Evolutionary conservation across 2,888 invertebrate species (phyloP).

Genomic region (Podotricha telesiphe): DNA sequence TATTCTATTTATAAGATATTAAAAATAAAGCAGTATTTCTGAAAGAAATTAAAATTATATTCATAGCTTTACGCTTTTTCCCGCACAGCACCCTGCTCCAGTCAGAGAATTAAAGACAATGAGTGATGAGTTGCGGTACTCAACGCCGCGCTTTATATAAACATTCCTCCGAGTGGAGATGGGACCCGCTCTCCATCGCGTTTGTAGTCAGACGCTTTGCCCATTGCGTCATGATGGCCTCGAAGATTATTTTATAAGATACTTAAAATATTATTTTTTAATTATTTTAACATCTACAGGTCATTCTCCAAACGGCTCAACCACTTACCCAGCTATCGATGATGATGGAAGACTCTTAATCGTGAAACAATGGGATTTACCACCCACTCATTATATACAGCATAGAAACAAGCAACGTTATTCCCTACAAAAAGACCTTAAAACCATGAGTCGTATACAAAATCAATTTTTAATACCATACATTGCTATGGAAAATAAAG

Average conservation of each 20-base stretch:
- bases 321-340: slow-evolving; percentile 90
- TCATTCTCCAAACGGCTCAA: slow-evolving; percentile 89
- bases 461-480: slow-evolving; percentile 90
- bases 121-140: no score
- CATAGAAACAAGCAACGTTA: slow-evolving; percentile 83
- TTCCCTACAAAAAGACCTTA: slow-evolving; percentile 91
- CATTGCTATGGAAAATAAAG: slow-evolving; percentile 85
- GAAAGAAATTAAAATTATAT: no score
- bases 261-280: neutral
- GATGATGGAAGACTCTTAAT: slow-evolving; percentile 88
- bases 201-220: no score
- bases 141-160: no score
- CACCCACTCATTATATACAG: slow-evolving; percentile 66
- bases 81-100: no score
- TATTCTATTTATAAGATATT: no score
- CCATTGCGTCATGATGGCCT: no score
- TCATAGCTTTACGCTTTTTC: no score
- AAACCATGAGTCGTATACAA: slow-evolving; percentile 86
- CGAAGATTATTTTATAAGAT: neutral
- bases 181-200: no score
- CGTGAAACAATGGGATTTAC: slow-evolving; percentile 90
- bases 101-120: no score
- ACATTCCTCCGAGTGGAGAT: no score
- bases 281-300: slow-evolving; percentile 66
- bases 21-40: no score